Conservation (phyloP, 2,797 vertebrate species). For the Oreochromis grahami region DNA sequence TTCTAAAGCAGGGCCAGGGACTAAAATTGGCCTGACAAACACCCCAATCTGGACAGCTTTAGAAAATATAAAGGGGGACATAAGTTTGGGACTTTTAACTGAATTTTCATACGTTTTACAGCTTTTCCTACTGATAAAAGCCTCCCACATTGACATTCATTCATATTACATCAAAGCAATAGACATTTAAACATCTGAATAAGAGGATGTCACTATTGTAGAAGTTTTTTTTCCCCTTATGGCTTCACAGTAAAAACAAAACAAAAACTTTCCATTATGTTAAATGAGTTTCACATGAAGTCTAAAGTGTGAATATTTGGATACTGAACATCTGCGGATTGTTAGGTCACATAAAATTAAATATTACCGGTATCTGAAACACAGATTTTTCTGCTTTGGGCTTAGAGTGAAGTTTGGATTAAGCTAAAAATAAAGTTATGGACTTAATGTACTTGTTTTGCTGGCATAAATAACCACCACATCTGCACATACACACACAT, state of each 20-base stretch:
- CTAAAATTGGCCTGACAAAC: background rate
- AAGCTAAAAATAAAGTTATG: background rate
- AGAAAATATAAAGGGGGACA: background rate
- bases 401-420: background rate
- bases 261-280: background rate
- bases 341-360: background rate
- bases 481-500: background rate
- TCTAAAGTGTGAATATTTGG: background rate
- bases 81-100: background rate
- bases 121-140: background rate
- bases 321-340: background rate
- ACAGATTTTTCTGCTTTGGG: background rate
- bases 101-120: background rate
- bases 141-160: background rate
- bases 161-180: background rate
- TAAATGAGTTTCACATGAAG: background rate
- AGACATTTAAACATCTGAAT: background rate
- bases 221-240: fast-evolving
- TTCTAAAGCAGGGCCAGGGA: background rate
- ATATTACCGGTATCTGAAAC: background rate
- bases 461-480: background rate
- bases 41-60: background rate
- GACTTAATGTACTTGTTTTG: background rate
- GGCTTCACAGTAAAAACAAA: background rate
- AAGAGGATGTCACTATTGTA: background rate